A percentile compares a stretch with the other conserved stretches of the same genome.
These are phyloP conservation scores for Ochropleura plecta DNA, from an alignment of 2,888 invertebrate genomes.

Conservation along the genomic window DNA sequence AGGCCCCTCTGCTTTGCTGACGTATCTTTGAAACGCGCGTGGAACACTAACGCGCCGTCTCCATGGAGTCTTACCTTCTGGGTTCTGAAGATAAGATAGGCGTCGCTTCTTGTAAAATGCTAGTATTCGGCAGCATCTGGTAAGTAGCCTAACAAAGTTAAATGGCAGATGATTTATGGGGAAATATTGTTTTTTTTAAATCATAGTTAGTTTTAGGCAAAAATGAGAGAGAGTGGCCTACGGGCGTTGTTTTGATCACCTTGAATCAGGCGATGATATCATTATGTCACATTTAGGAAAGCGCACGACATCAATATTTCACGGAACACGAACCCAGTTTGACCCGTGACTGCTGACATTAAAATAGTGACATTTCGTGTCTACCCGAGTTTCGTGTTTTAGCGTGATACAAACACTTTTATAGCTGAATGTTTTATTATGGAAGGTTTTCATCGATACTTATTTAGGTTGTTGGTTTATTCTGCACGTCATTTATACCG, in stretches of 20 bases:
- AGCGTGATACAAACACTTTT: slow-evolving; percentile 74
- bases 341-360: slow-evolving; percentile 71
- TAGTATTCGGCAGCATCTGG: neutral
- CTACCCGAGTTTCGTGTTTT: slow-evolving; percentile 57
- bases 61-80: too few species aligned
- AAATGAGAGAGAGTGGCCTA: neutral
- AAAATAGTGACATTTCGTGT: slow-evolving; percentile 77
- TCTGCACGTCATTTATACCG: slow-evolving; percentile 24
- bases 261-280: slow-evolving; percentile 13
- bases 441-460: slow-evolving; percentile 65
- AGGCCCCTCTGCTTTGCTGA: too few species aligned
- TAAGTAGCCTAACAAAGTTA: neutral
- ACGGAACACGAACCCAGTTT: slow-evolving; percentile 54
- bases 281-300: slow-evolving; percentile 39
- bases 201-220: neutral
- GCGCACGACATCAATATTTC: slow-evolving; percentile 35
- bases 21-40: too few species aligned
- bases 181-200: neutral
- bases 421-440: slow-evolving; percentile 70
- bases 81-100: neutral
- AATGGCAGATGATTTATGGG: neutral
- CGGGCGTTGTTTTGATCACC: neutral
- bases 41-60: too few species aligned
- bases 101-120: neutral
- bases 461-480: slow-evolving; percentile 53